phyloP scores from a whole-genome alignment of 1,140 invertebrate species.

The Drosophila nikananu region DNA sequence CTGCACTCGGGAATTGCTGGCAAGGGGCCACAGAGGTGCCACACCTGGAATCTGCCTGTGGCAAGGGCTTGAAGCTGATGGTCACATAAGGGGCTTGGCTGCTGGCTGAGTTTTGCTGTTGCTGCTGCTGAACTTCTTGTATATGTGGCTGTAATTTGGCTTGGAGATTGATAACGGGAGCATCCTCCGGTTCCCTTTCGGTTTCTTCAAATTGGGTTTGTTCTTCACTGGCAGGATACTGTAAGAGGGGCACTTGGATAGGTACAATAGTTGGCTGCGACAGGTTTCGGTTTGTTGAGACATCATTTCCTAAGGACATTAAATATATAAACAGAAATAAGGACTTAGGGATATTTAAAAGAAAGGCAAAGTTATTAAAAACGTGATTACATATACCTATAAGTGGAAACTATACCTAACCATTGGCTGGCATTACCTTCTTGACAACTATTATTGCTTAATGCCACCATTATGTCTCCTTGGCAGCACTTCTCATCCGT shows the following conservation, averaged over 20 bases:
- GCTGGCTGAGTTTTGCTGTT: neutral
- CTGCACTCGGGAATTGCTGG: conserved; percentile 20
- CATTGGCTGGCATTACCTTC: neutral
- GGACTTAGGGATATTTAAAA: neutral
- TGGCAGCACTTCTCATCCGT: neutral
- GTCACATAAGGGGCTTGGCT: conserved; percentile 31
- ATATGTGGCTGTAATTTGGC: neutral
- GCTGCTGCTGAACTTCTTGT: neutral
- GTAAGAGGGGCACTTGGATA: neutral
- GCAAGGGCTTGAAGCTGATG: conserved; percentile 40
- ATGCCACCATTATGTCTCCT: neutral
- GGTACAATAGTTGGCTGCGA: neutral
- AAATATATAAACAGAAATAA: too few species aligned
- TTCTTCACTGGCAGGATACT: neutral
- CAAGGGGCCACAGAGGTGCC: conserved; percentile 20
- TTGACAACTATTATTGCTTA: neutral
- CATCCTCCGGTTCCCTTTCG: neutral
- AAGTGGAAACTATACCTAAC: neutral
- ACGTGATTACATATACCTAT: neutral
- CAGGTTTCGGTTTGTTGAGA: neutral
- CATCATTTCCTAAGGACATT: neutral
- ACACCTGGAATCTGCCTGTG: conserved; percentile 1
- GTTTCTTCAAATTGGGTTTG: neutral
- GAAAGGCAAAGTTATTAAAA: neutral
- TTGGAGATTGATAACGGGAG: neutral